Conservation (phyloP, 1,140 invertebrate genomes). For the Acromyrmex heyeri region DNA sequence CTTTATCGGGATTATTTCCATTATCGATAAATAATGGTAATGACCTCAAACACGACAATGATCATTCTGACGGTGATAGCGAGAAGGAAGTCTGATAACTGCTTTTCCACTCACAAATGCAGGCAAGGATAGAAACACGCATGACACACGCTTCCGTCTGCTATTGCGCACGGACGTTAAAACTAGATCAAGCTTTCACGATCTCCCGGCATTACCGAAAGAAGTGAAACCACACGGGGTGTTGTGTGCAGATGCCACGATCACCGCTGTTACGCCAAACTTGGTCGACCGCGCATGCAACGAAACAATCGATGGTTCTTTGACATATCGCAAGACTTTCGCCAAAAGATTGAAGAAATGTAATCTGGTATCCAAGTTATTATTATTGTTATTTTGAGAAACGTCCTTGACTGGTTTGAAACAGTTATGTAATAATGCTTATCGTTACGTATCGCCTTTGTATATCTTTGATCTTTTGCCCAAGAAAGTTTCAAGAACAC, state of each 20-base stretch:
- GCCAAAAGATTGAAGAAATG: conserved; percentile 19
- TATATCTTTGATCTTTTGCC: not conserved
- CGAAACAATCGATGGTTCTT: conserved; percentile 6
- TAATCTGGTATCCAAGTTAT: conserved; percentile 11
- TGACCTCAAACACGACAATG: conserved; percentile 27
- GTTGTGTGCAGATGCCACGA: not conserved
- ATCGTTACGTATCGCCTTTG: not conserved
- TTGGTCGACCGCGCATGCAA: conserved; percentile 2
- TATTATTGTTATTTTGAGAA: conserved; percentile 21
- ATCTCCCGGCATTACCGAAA: conserved; percentile 62
- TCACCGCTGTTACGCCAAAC: conserved; percentile 24
- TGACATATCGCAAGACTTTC: conserved; percentile 31
- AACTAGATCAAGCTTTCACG: conserved; percentile 74
- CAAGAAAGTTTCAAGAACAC: conserved; percentile 3
- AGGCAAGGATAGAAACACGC: conserved; percentile 27
- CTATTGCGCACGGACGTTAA: conserved; percentile 49
- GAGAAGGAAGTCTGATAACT: conserved; percentile 61
- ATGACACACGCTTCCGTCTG: conserved; percentile 59
- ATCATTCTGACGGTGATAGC: conserved; percentile 25
- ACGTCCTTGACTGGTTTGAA: conserved; percentile 27
- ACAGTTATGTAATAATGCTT: not conserved
- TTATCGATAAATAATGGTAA: conserved; percentile 37
- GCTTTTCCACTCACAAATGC: conserved; percentile 63
- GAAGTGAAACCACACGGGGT: conserved; percentile 62
- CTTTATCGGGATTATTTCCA: not conserved